phyloP scores from a whole-genome alignment of 92 coral and sea anemone genomes.

The Plumapathes pennacea region DNA sequence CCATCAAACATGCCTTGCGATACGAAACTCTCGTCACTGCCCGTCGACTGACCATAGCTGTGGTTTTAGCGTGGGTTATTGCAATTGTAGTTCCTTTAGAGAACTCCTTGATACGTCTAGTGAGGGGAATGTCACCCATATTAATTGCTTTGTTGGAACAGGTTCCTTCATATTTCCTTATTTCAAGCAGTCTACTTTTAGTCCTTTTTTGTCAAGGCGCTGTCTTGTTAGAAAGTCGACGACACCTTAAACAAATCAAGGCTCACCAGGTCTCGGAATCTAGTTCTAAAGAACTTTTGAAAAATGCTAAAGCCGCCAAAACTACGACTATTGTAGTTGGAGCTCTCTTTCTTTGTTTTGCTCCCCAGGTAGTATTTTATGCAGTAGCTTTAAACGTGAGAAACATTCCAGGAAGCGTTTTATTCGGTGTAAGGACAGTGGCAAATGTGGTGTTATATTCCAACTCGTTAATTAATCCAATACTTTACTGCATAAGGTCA shows the following conservation, averaged over 20 bases:
- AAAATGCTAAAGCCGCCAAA: slow-evolving; percentile 5
- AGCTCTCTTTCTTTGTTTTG: neutral
- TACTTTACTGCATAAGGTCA: no score
- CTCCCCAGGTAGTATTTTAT: no score
- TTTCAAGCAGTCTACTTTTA: no score
- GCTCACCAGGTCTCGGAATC: slow-evolving; percentile 11
- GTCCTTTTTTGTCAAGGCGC: slow-evolving; percentile 12
- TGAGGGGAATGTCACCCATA: neutral
- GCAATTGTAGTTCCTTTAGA: no score
- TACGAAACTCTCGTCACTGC: neutral
- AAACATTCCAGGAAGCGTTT: no score
- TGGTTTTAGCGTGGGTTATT: neutral
- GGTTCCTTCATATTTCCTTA: neutral
- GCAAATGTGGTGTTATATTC: no score
- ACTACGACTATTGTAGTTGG: neutral
- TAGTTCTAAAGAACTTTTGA: neutral
- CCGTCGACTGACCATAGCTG: neutral
- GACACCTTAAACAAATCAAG: slow-evolving; percentile 6
- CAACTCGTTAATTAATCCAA: no score
- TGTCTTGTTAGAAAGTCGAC: slow-evolving; percentile 1
- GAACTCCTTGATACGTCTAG: no score
- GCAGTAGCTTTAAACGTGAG: no score
- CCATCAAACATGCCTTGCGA: neutral
- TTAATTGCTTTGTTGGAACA: neutral
- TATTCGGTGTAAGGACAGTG: no score